Conservation (phyloP, 2,113 vertebrate species). For the Prionailurus bengalensis region DNA sequence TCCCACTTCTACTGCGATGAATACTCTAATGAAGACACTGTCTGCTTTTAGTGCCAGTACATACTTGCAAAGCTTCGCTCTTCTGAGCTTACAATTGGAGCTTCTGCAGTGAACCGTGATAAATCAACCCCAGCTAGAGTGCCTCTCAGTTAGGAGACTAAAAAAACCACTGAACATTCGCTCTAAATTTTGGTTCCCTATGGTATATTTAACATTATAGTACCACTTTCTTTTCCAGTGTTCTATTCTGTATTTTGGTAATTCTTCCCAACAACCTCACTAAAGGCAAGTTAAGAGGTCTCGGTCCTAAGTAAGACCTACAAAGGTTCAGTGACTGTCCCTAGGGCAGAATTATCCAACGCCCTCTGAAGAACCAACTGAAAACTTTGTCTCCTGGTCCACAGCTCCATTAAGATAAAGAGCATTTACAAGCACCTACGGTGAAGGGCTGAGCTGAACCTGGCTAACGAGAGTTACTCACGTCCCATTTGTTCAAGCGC, state of each 20-base stretch:
- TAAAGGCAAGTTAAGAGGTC: not conserved
- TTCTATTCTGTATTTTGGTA: not conserved
- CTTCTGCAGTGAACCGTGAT: slow-evolving; percentile 30
- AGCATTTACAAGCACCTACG: not conserved
- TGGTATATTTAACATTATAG: not conserved
- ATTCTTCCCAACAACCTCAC: not conserved
- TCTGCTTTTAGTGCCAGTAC: slow-evolving; percentile 51
- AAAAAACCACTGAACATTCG: not conserved
- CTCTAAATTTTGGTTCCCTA: not conserved
- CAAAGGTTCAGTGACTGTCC: not conserved
- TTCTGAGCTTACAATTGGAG: slow-evolving; percentile 49
- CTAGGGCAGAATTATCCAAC: not conserved
- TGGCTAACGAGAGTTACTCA: not conserved
- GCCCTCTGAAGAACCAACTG: not conserved
- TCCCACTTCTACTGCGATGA: slow-evolving; percentile 44
- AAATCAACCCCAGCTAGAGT: not conserved
- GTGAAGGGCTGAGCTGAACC: not conserved
- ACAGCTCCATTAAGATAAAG: not conserved
- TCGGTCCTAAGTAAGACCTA: not conserved
- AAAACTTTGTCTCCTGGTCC: not conserved
- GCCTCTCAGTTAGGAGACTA: not conserved
- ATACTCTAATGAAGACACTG: slow-evolving; percentile 76
- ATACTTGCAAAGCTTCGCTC: not conserved
- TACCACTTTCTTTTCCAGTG: not conserved
- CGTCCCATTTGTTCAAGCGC: not conserved